Evolutionary conservation across 2,113 vertebrate genomes (phyloP).

Genomic region (Calyptomena viridis): DNA sequence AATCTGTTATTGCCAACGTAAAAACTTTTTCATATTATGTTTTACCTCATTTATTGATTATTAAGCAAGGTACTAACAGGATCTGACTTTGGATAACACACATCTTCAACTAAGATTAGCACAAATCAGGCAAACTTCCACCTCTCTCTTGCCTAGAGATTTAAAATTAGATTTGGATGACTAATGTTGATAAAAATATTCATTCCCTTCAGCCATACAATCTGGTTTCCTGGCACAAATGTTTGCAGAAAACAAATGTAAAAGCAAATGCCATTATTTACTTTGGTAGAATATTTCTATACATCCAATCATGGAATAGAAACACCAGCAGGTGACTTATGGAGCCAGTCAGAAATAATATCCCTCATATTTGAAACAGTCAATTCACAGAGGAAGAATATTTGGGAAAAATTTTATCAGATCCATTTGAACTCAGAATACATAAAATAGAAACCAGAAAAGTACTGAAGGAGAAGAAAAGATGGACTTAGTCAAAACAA

Average conservation of each 20-base stretch:
- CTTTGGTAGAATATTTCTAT: not conserved
- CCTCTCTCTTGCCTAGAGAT: slow-evolving; percentile 4
- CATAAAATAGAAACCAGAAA: not conserved
- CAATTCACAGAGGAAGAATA: not conserved
- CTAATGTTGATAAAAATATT: slow-evolving; percentile 53
- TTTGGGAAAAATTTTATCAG: not conserved
- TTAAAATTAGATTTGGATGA: slow-evolving; percentile 49
- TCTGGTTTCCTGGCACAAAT: slow-evolving; percentile 34
- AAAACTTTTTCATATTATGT: not conserved
- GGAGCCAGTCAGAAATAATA: not conserved
- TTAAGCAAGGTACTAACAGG: slow-evolving; percentile 14
- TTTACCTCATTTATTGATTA: not conserved
- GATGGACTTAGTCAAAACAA: not conserved
- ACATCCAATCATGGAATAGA: not conserved
- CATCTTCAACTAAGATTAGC: slow-evolving; percentile 50
- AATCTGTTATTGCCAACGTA: not conserved
- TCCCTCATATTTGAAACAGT: not conserved
- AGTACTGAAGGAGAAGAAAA: not conserved
- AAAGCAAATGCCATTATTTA: not conserved
- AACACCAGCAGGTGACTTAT: slow-evolving; percentile 32
- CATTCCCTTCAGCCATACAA: not conserved
- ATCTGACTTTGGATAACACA: slow-evolving; percentile 16
- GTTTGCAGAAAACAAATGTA: slow-evolving; percentile 36
- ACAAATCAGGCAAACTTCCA: slow-evolving; percentile 36
- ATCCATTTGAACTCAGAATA: not conserved